A percentile compares a stretch with the other conserved stretches of the same genome.
These are phyloP conservation scores for Aphelenchoides bicaudatus DNA, from an alignment of 2,888 invertebrate species.

Conservation along the genomic window DNA sequence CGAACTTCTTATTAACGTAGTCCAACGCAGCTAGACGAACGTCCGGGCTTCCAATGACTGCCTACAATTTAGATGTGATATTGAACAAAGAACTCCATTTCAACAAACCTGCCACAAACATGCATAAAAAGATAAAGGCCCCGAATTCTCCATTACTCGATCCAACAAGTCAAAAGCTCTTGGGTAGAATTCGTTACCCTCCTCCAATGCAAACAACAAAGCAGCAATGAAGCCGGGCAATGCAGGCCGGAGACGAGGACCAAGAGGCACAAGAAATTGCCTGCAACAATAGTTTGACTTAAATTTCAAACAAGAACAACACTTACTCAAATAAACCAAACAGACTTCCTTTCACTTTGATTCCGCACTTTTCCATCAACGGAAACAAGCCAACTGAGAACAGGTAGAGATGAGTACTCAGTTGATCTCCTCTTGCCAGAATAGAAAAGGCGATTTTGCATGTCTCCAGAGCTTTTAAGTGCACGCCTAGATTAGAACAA, in stretches of 20 bases:
- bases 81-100: not conserved
- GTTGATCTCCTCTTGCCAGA: constrained; percentile 70
- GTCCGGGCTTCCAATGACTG: constrained; percentile 75
- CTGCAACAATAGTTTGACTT: too few relatives aligned
- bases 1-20: constrained; percentile 76
- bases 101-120: constrained; percentile 73
- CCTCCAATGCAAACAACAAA: constrained; percentile 72
- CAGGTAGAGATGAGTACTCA: constrained; percentile 54
- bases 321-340: constrained; percentile 80
- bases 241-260: constrained; percentile 74
- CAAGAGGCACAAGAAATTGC: constrained; percentile 78
- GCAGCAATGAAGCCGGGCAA: constrained; percentile 82
- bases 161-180: constrained; percentile 50
- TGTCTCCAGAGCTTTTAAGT: constrained; percentile 82
- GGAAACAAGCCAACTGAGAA: constrained; percentile 75
- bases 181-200: constrained; percentile 60
- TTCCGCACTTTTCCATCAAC: constrained; percentile 79
- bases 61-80: constrained; percentile 56
- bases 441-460: constrained; percentile 85
- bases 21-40: constrained; percentile 78
- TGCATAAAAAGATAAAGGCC: constrained; percentile 76
- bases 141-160: constrained; percentile 66
- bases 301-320: too few relatives aligned
- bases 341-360: constrained; percentile 78
- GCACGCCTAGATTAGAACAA: constrained; percentile 68